These are phyloP conservation scores for Tyto alba DNA, from an alignment of 2,113 vertebrate species.

Conservation along the genomic window DNA sequence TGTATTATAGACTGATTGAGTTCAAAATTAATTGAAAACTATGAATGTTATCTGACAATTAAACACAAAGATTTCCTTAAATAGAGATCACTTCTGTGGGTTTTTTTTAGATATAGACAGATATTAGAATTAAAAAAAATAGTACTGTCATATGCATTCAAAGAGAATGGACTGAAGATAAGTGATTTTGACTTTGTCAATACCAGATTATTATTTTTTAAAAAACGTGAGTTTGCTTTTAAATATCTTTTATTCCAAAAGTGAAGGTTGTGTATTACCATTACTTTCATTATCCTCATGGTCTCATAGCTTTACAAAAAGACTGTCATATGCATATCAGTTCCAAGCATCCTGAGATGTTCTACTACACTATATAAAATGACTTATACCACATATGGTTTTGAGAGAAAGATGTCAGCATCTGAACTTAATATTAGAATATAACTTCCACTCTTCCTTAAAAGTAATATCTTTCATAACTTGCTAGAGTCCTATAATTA, in stretches of 20 bases:
- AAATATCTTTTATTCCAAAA: neutral
- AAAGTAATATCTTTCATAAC: neutral
- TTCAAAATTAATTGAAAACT: neutral
- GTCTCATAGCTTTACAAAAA: neutral
- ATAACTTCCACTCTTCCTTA: neutral
- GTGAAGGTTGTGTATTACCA: neutral
- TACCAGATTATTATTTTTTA: neutral
- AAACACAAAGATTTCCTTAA: neutral
- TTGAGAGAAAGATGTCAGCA: neutral
- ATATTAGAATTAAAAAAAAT: neutral
- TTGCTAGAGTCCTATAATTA: neutral
- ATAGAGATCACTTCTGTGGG: neutral
- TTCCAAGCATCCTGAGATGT: neutral
- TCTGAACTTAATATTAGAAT: neutral
- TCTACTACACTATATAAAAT: neutral
- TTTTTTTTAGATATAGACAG: neutral
- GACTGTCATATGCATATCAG: neutral
- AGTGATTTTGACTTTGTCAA: neutral
- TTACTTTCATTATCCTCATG: neutral
- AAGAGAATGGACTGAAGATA: neutral
- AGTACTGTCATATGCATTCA: neutral
- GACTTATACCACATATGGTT: neutral
- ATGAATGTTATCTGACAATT: neutral
- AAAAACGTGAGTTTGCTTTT: neutral
- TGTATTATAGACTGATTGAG: neutral